Conservation (phyloP, 2,113 vertebrate genomes). For the Siniperca knerii region DNA sequence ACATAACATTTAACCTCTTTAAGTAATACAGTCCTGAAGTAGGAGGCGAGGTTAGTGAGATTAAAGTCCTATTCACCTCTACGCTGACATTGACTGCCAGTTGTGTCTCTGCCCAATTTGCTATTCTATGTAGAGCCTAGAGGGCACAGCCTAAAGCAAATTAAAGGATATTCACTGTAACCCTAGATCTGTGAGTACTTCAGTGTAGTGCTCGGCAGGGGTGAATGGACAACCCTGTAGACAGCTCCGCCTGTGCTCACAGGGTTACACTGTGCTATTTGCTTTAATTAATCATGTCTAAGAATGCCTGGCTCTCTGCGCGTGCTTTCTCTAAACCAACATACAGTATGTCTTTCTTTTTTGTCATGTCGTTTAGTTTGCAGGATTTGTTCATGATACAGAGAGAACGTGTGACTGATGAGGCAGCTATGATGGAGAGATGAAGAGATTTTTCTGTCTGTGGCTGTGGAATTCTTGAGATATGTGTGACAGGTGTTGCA, state of each 20-base stretch:
- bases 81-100: neutral
- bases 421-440: neutral
- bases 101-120: neutral
- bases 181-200: neutral
- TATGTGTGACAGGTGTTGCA: neutral
- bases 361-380: neutral
- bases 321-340: neutral
- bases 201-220: neutral
- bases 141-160: neutral
- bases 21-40: neutral
- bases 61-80: conserved; percentile 7
- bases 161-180: neutral
- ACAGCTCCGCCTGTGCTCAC: neutral
- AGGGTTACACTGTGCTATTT: neutral
- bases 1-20: conserved; percentile 6
- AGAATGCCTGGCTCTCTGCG: neutral
- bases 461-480: conserved; percentile 7
- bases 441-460: conserved; percentile 20
- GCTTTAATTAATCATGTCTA: neutral
- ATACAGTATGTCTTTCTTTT: neutral
- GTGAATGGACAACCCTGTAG: too few species aligned
- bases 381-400: neutral
- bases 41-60: neutral
- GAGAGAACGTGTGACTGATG: conserved; percentile 1
- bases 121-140: neutral